Conservation (phyloP, 2,113 vertebrate species). For the Oryctolagus cuniculus region mOryCun1.1 NC_091442.1:9961501-9962000, state of each 20-base stretch:
- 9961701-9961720: neutral
- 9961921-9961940: neutral
- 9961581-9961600: neutral
- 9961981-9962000: neutral
- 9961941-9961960: neutral
- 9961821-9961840: neutral
- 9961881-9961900: too few species aligned
- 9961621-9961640: neutral
- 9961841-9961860: too few species aligned
- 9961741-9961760: neutral
- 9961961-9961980: neutral
- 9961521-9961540: neutral
- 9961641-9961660: too few species aligned
- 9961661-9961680: neutral
- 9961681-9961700: neutral
- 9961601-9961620: neutral
- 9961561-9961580: too few species aligned
- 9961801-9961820: neutral
- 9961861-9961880: too few species aligned
- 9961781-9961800: fast-evolving
- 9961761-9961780: neutral
- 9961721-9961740: neutral
- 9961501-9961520: neutral
- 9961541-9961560: too few species aligned
- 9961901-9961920: neutral